Evolutionary conservation across 1,140 invertebrate genomes (phyloP).

Genomic region (Manduca sexta): DNA sequence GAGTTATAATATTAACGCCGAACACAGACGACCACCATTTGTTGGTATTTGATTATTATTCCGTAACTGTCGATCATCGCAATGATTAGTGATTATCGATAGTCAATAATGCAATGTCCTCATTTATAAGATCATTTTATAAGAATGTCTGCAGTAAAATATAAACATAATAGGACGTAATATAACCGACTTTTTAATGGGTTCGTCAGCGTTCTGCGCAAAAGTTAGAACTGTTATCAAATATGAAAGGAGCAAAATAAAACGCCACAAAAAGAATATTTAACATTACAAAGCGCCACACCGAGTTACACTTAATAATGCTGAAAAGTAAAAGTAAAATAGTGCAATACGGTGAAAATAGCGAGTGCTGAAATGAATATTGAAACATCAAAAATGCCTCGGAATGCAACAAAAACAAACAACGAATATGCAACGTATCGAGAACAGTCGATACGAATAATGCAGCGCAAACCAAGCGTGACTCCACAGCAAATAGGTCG

Average conservation of each 20-base stretch:
- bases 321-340: not conserved
- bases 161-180: too few relatives aligned
- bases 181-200: too few relatives aligned
- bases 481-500: slow-evolving; percentile 49
- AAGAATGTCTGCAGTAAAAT: too few relatives aligned
- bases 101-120: too few relatives aligned
- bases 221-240: too few relatives aligned
- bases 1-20: not conserved
- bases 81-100: too few relatives aligned
- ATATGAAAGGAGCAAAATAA: too few relatives aligned
- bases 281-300: not conserved
- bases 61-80: too few relatives aligned
- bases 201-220: too few relatives aligned
- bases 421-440: slow-evolving; percentile 17
- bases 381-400: slow-evolving; percentile 4
- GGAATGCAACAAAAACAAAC: slow-evolving; percentile 24
- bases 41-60: too few relatives aligned
- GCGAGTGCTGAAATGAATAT: slow-evolving; percentile 1
- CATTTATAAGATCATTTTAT: too few relatives aligned
- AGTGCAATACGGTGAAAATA: not conserved
- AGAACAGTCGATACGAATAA: slow-evolving; percentile 18
- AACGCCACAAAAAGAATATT: not conserved
- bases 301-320: not conserved
- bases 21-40: not conserved
- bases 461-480: slow-evolving; percentile 34